Conservation (phyloP, 2,888 invertebrate species). For the Clitarchus hookeri region DNA sequence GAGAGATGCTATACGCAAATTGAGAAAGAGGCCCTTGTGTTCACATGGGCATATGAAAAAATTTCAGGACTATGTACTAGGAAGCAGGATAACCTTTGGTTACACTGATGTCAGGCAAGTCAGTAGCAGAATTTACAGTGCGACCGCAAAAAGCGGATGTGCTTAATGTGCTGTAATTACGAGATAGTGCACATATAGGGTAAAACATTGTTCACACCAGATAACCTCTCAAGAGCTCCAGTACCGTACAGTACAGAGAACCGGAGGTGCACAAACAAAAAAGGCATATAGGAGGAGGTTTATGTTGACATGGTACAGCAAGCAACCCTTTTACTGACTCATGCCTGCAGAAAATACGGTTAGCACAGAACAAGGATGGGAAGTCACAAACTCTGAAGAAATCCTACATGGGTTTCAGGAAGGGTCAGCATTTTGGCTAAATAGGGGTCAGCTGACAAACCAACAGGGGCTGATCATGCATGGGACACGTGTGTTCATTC, state of each 20-base stretch:
- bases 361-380: no score
- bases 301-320: not conserved
- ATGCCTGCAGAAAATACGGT: not conserved
- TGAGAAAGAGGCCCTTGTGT: not conserved
- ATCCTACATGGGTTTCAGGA: not conserved
- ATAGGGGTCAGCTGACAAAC: not conserved
- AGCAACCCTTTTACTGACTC: not conserved
- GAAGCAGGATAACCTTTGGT: not conserved
- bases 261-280: not conserved
- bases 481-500: not conserved
- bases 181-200: not conserved
- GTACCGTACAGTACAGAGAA: no score
- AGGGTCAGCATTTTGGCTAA: not conserved
- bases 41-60: not conserved
- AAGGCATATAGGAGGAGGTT: not conserved
- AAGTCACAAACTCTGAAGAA: not conserved
- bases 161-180: not conserved
- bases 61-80: not conserved
- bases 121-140: not conserved
- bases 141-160: not conserved
- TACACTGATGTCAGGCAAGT: not conserved
- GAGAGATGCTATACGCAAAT: not conserved
- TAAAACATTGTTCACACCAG: not conserved
- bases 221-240: not conserved
- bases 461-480: not conserved